Conservation (phyloP, 1,140 invertebrate genomes). For the Bombyx mori region DNA sequence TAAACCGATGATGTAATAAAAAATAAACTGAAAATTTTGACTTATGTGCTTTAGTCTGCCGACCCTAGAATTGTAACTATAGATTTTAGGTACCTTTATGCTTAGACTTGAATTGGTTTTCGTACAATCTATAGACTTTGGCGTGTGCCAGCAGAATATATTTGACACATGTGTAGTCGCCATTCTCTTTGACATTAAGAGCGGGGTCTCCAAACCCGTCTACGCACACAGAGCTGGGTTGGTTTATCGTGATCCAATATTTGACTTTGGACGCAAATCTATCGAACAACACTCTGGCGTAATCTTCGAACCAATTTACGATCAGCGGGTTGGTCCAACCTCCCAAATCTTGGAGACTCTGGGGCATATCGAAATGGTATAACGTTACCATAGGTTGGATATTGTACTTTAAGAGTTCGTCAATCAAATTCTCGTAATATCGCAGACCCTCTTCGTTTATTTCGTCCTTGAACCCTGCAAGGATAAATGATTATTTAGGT, state of each 20-base stretch:
- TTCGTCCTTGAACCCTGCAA: slow-evolving; percentile 67
- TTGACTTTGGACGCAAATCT: slow-evolving; percentile 74
- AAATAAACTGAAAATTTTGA: too few relatives aligned
- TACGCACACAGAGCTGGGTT: slow-evolving; percentile 75
- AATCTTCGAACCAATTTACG: slow-evolving; percentile 73
- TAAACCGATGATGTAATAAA: too few relatives aligned
- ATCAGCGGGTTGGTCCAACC: slow-evolving; percentile 76
- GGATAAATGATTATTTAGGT: background rate
- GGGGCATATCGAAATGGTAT: slow-evolving; percentile 79
- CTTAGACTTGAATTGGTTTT: slow-evolving; percentile 71
- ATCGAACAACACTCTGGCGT: slow-evolving; percentile 43
- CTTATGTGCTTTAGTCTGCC: too few relatives aligned
- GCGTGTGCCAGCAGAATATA: slow-evolving; percentile 75
- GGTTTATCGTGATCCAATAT: slow-evolving; percentile 80
- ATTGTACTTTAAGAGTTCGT: slow-evolving; percentile 71
- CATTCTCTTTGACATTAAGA: slow-evolving; percentile 63
- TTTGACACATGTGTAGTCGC: slow-evolving; percentile 73
- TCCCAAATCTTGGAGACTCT: slow-evolving; percentile 74
- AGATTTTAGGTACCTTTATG: slow-evolving; percentile 66
- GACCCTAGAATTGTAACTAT: background rate
- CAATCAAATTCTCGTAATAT: slow-evolving; percentile 77
- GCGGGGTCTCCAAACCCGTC: slow-evolving; percentile 73
- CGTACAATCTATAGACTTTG: slow-evolving; percentile 75
- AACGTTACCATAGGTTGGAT: slow-evolving; percentile 76
- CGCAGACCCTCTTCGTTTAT: slow-evolving; percentile 75